Conservation (phyloP, 2,797 vertebrate species). For the Anomalospiza imberbis region DNA sequence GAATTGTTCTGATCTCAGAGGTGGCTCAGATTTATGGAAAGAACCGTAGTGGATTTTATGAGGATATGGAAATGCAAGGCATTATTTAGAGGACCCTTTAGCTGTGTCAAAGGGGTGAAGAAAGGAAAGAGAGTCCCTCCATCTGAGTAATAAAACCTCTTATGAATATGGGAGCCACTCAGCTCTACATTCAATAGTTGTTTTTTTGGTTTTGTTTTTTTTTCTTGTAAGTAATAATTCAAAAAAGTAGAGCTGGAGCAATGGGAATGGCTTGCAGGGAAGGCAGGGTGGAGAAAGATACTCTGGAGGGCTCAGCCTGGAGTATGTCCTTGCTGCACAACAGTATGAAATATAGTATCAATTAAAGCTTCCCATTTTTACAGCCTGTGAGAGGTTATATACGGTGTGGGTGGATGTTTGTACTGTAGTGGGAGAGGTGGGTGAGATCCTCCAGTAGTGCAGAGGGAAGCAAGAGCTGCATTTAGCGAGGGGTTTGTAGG, state of each 20-base stretch:
- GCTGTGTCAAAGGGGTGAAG: neutral
- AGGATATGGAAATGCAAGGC: conserved; percentile 2
- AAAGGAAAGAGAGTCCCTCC: neutral
- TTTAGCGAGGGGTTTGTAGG: neutral
- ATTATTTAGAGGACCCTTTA: conserved; percentile 36
- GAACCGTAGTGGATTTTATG: neutral
- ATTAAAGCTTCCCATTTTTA: conserved; percentile 63
- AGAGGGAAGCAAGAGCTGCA: neutral
- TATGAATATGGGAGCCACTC: neutral
- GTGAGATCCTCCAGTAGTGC: neutral
- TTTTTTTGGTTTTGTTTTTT: neutral
- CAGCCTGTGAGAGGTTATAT: conserved; percentile 38
- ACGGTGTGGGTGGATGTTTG: conserved; percentile 21
- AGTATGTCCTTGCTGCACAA: conserved; percentile 43
- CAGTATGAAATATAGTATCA: conserved; percentile 66
- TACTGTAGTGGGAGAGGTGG: conserved; percentile 16
- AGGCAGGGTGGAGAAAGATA: conserved; percentile 9
- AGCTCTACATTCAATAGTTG: neutral
- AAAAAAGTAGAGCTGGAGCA: neutral
- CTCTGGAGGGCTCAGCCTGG: conserved; percentile 6
- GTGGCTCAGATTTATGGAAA: conserved; percentile 4
- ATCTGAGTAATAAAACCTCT: neutral
- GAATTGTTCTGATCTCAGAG: neutral
- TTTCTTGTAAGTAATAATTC: conserved; percentile 4
- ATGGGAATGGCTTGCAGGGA: neutral